These are phyloP conservation scores for Thalpophila matura DNA, from an alignment of 2,888 invertebrate species.

Conservation along the genomic window DNA sequence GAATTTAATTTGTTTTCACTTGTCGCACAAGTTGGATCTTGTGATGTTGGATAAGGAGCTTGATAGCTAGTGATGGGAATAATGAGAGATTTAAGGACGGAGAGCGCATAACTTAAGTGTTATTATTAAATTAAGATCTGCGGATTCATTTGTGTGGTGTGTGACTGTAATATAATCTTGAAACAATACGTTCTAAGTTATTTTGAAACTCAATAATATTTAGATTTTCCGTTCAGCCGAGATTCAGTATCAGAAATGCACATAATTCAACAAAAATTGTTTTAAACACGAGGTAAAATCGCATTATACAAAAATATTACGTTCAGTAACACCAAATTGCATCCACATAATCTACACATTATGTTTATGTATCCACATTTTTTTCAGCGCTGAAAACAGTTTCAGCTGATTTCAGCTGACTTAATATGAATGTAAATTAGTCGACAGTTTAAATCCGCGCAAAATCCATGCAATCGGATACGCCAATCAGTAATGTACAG, in stretches of 20 bases:
- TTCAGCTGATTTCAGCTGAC: slow-evolving; percentile 27
- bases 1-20: slow-evolving; percentile 88
- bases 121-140: too few relatives aligned
- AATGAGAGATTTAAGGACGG: too few relatives aligned
- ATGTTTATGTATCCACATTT: not conserved
- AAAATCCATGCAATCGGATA: slow-evolving; percentile 32
- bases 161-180: too few relatives aligned
- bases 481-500: slow-evolving; percentile 44
- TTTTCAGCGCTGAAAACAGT: slow-evolving; percentile 15
- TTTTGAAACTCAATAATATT: too few relatives aligned
- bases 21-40: slow-evolving; percentile 64
- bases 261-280: too few relatives aligned
- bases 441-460: slow-evolving; percentile 40
- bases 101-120: too few relatives aligned
- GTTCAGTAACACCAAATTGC: not conserved
- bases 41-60: slow-evolving; percentile 47
- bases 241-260: too few relatives aligned
- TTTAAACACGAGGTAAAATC: too few relatives aligned
- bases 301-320: not conserved
- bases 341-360: not conserved
- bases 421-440: slow-evolving; percentile 42
- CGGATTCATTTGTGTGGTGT: too few relatives aligned
- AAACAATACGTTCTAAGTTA: too few relatives aligned
- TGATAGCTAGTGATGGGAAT: slow-evolving; percentile 13
- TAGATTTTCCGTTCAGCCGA: too few relatives aligned